phyloP scores from a whole-genome alignment of 2,888 invertebrate species.

The Phytoseiulus persimilis region DNA sequence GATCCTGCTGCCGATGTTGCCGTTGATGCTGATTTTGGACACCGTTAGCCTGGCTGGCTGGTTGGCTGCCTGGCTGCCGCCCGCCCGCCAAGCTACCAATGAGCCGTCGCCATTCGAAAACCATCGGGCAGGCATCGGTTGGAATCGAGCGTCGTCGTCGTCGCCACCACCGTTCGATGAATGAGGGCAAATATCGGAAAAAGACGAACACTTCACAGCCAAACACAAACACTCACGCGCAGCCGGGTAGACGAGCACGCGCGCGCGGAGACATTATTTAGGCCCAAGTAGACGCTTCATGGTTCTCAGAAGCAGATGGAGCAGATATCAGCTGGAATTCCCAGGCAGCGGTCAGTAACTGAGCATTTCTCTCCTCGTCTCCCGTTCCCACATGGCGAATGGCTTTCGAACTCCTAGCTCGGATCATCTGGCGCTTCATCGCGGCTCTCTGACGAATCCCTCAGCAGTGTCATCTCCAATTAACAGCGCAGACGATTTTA shows the following conservation, averaged over 20 bases:
- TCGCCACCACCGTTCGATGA: not conserved
- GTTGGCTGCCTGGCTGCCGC: no score
- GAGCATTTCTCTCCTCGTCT: no score
- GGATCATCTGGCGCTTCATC: not conserved
- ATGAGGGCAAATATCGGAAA: not conserved
- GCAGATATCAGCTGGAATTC: no score
- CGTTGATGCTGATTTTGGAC: not conserved
- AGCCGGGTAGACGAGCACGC: not conserved
- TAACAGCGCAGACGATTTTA: not conserved
- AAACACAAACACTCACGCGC: not conserved
- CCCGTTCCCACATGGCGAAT: no score
- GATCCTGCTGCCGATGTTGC: not conserved
- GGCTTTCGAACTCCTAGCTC: not conserved
- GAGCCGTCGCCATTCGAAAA: not conserved
- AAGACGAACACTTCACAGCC: not conserved
- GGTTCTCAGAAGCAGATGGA: no score
- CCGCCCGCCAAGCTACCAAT: not conserved
- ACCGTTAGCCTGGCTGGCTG: not conserved
- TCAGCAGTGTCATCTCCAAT: not conserved
- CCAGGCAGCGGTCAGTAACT: no score
- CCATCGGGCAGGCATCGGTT: not conserved
- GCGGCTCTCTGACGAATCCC: not conserved
- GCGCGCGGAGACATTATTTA: not conserved
- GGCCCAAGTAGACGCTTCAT: no score
- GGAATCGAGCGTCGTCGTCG: not conserved